phyloP scores from a whole-genome alignment of 2,113 vertebrate species.

The Trogon melanurus region DNA sequence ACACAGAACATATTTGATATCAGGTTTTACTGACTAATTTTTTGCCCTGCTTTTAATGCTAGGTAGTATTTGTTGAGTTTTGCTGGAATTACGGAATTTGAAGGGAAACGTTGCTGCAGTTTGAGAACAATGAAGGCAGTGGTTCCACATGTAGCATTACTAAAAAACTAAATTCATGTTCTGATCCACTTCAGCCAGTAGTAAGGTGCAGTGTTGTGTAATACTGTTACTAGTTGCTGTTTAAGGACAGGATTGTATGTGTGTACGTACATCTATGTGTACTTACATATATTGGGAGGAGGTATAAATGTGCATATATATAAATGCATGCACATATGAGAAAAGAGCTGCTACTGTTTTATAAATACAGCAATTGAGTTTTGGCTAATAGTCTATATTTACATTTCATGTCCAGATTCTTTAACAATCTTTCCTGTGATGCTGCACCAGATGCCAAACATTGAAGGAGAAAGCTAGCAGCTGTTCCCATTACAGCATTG shows the following conservation, averaged over 20 bases:
- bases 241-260: background rate
- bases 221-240: background rate
- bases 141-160: background rate
- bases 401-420: constrained; percentile 54
- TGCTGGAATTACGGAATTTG: background rate
- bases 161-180: background rate
- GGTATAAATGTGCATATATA: accelerated
- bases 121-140: background rate
- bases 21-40: background rate
- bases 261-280: background rate
- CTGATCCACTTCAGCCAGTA: background rate
- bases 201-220: background rate
- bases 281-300: background rate
- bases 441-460: constrained; percentile 59
- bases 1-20: background rate
- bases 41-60: background rate
- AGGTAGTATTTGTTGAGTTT: background rate
- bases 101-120: background rate
- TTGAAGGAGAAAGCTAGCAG: constrained; percentile 63
- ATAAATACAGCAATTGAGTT: constrained; percentile 14
- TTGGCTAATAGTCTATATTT: constrained; percentile 54
- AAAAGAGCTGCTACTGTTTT: background rate
- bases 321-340: background rate
- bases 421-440: constrained; percentile 55
- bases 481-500: constrained; percentile 65